Base-by-base conservation (phyloP, 2,797 vertebrate genomes). In the Graptemys geographica region DNA sequence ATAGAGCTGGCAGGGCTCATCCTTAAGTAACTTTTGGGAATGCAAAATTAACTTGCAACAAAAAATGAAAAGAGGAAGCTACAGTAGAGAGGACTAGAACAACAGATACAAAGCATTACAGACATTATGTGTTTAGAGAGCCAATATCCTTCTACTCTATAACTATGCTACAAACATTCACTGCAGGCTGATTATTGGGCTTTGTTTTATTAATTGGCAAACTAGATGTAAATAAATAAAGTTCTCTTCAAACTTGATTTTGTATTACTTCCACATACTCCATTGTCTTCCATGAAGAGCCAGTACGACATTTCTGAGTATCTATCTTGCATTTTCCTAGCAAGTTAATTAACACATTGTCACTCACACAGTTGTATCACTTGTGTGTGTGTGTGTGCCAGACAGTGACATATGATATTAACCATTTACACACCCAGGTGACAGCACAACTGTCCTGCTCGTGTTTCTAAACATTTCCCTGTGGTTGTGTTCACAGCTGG, bases 401-500 rank as follows among this genome's bases (percentile, higher is more conserved):
- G 92, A 87, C 51, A 69, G 8, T 69, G 80, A 88, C 79, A 31
- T 96, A 96, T 94, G 16, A 2, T 8, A 37, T 98, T 98, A 97
- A 97, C 97, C 88, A 12, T 92, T 95, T 92, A 16, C 86, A 79
- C 2, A 2, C 79, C 90, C 41, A 33, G 83, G 87, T 80, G 41
- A 90, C 10, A 65, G 57, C 37, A 5, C 74, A 74, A 44, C 87
- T 94, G 79, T 55, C 59, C 62, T 82, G 31, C n/a, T 3, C 1
- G 3, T 78, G 18, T 25, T 69, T 47, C 87, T 90, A 93, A 95
- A 4, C 69, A 9, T 94, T 81, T 92, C 47, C 87, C 80, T 97
- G 51, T 94, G 86, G 31, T 96, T 97, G 84, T 96, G 86, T 98
- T 95, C 97, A 94, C 98, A 99, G 99, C 81, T 99, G 99, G 99